Evolutionary conservation across 30 jellyfish, hydroid and myxozoan species (phyloP), one percentile per base, ranked within the genome.

Genomic region (Cassiopea xamachana): DNA sequence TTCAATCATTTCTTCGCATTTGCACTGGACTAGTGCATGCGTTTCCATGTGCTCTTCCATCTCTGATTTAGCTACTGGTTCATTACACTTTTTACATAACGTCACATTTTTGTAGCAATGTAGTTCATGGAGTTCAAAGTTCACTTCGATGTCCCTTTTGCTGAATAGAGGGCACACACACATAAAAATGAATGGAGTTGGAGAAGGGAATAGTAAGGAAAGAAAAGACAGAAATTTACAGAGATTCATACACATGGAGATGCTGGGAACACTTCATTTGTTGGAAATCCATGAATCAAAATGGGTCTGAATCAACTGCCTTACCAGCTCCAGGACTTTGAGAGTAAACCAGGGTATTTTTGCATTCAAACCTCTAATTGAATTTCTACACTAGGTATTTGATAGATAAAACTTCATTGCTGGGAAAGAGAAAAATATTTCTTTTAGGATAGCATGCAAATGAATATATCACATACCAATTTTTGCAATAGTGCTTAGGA

Each of bases 41-140:
- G 2, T 73, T 46, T 87, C 89, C 77, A 67, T 77, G 89, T 87
- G 94, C 2, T 76, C 94, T 60, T 76, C 94, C 94, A 87, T 87
- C 45, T 87, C 85, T 13, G 89, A 87, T 44, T 46, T 78, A 1
- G 85, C 85, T 1, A 87, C 84, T 15, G 94, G 89, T 76, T 76
- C 94, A 1, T 69, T 69, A 51, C 94, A 87, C 27, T 75, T 87
- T 45, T 60, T 39, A 64, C 94, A 87, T 12, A 87, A 61, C 43
- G 77, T 79, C 46, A 77, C 58, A 50, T 87, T 76, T 58, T 89
- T 50, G 49, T 70, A 76, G 44, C 94, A 87, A 82, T 76, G 89
- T 47, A 77, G 43, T 13, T 87, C 79, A 43, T 87, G 94, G 83
- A 87, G 78, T 14, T 77, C 83, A 68, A 45, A 87, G 79, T 87